Evolutionary conservation across 1,140 invertebrate genomes (phyloP).

Genomic region (Eciton burchellii): DNA sequence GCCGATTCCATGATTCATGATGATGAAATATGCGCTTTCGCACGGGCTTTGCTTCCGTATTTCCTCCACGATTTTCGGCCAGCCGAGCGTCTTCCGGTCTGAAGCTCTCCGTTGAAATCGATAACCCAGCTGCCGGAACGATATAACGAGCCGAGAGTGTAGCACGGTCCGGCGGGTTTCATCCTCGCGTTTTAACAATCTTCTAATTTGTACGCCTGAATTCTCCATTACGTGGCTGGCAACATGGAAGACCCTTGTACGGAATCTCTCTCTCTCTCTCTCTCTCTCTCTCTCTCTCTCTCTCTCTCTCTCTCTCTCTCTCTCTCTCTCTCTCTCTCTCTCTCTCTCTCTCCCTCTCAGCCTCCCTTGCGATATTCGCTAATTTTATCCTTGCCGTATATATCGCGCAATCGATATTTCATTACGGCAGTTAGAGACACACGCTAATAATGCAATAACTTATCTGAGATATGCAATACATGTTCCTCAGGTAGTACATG

Average conservation of each 20-base stretch:
- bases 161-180: conserved; percentile 30
- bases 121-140: conserved; percentile 37
- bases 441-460: background rate
- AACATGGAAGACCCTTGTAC: background rate
- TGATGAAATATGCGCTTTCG: background rate
- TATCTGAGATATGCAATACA: background rate
- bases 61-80: too few relatives aligned
- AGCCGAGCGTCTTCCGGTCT: conserved; percentile 7
- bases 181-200: conserved; percentile 28
- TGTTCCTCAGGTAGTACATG: conserved; percentile 5
- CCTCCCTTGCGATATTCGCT: conserved; percentile 8
- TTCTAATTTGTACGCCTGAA: conserved; percentile 42
- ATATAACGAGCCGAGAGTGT: conserved; percentile 13
- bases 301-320: too few relatives aligned
- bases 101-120: conserved; percentile 34
- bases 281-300: too few relatives aligned
- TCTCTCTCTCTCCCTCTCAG: background rate
- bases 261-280: too few relatives aligned
- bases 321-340: too few relatives aligned
- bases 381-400: conserved; percentile 15
- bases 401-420: background rate
- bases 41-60: too few relatives aligned
- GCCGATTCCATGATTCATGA: too few relatives aligned
- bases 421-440: background rate
- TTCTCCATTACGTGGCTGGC: conserved; percentile 11